Evolutionary conservation across 2,113 vertebrate species (phyloP).

Genomic region (Lates calcarifer): DNA sequence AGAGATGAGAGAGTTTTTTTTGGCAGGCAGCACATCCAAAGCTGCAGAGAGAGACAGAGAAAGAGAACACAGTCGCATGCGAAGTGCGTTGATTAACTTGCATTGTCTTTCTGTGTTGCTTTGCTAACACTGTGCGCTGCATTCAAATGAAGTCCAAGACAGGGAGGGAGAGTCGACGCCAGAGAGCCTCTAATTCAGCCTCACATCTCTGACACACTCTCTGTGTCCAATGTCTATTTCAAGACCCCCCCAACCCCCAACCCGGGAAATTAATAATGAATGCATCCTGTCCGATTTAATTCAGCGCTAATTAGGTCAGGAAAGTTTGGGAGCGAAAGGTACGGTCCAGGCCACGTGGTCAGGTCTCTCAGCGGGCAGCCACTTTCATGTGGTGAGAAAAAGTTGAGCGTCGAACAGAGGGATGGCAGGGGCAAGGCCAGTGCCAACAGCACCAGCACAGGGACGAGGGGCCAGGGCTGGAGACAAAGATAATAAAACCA

Average conservation of each 20-base stretch:
- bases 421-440: conserved; percentile 58
- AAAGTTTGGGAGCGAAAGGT: conserved; percentile 82
- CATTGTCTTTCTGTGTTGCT: conserved; percentile 66
- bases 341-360: conserved; percentile 71
- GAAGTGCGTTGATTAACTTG: conserved; percentile 65
- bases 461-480: conserved; percentile 78
- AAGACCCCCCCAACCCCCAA: conserved; percentile 50
- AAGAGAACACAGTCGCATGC: conserved; percentile 42
- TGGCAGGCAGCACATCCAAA: conserved; percentile 52
- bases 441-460: conserved; percentile 69
- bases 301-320: conserved; percentile 81
- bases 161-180: conserved; percentile 37
- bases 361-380: conserved; percentile 66
- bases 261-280: conserved; percentile 80
- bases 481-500: conserved; percentile 81
- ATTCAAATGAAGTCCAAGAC: conserved; percentile 65
- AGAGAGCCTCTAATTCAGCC: conserved; percentile 56
- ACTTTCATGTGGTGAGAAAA: conserved; percentile 75
- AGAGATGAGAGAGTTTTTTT: conserved; percentile 39
- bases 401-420: conserved; percentile 76
- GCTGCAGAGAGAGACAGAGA: conserved; percentile 37
- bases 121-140: conserved; percentile 42
- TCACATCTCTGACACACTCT: conserved; percentile 39
- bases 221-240: conserved; percentile 72
- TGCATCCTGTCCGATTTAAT: conserved; percentile 80